A percentile compares a stretch with the other conserved stretches of the same genome.
phyloP scores from a whole-genome alignment of 2,888 invertebrate genomes.

The Empis stercorea region DNA sequence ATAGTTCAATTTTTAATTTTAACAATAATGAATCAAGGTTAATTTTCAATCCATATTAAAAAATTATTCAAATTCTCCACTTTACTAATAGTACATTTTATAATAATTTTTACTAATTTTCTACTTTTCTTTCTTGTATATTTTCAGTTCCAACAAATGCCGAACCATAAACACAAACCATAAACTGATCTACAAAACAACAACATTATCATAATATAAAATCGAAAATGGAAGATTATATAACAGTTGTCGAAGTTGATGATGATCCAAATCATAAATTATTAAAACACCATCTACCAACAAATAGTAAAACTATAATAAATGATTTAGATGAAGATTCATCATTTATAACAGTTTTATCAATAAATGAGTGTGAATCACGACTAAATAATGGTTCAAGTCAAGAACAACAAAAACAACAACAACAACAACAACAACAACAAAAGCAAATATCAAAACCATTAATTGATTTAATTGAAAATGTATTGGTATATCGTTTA shows the following conservation, averaged over 20 bases:
- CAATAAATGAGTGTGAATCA: slow-evolving; percentile 38
- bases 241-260: slow-evolving; percentile 50
- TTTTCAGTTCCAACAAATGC: too few relatives aligned
- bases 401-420: background rate
- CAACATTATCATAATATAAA: too few relatives aligned
- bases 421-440: slow-evolving; percentile 13
- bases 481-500: slow-evolving; percentile 69
- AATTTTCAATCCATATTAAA: too few relatives aligned
- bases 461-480: slow-evolving; percentile 39
- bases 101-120: too few relatives aligned
- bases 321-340: slow-evolving; percentile 26
- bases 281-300: slow-evolving; percentile 24
- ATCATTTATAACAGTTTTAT: slow-evolving; percentile 47
- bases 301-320: slow-evolving; percentile 25
- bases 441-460: slow-evolving; percentile 13
- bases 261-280: slow-evolving; percentile 36
- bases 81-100: too few relatives aligned
- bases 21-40: too few relatives aligned
- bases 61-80: too few relatives aligned
- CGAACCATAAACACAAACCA: too few relatives aligned
- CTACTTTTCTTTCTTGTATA: too few relatives aligned
- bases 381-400: slow-evolving; percentile 12
- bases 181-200: background rate
- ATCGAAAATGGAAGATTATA: slow-evolving; percentile 37
- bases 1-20: too few relatives aligned